Evolutionary conservation across 2,888 invertebrate genomes (phyloP), one percentile per base, ranked within the genome.

Genomic region (Zygogramma bicolorata): DNA sequence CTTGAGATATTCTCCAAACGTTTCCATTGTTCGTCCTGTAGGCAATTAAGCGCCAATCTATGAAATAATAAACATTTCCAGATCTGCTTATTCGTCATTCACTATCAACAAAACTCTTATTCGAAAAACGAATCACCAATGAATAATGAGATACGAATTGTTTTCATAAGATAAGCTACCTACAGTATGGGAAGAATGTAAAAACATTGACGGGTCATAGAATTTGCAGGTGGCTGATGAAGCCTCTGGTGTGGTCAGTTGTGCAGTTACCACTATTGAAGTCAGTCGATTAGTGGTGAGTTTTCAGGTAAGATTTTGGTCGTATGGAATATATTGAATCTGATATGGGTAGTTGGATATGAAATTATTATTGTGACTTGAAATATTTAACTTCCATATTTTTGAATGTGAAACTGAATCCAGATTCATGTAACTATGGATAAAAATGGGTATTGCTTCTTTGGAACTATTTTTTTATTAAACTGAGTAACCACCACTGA

Each of bases 101-200:
- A 5, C 8, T 29, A 63, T 46, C 63, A 46, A 42, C 2, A 15
- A 18, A 63, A 46, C 20, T 20, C 27, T 27, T 63, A 63, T 42
- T 63, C 62, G 27, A 42, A 62, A 42, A 40, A 42, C 6, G 25
- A 29, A 46, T 63, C 46, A 18, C 15, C 42, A 62, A 18, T 42
- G 20, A 62, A 62, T 40, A 22, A 18, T 20, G 13, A 25, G 63
- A 63, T 42, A 62, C 25, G 25, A 42, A 61, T 6, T 63, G 63
- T 63, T 63, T 62, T 63, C 46, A 46, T 62, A 13, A 18, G 63
- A 63, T 63, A 46, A 63, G 46, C 22, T 46, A 49, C 63, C 46
- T 63, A 29, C 18, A 25, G 53, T 22, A 46, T 46, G 46, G 18
- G 25, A 53, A 3, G 27, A 53, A 27, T 27, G 6, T 53, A 25